These are phyloP conservation scores for Sanderia malayensis DNA, from an alignment of 30 jellyfish, hydroid and myxozoan genomes.

Conservation along the genomic window DNA sequence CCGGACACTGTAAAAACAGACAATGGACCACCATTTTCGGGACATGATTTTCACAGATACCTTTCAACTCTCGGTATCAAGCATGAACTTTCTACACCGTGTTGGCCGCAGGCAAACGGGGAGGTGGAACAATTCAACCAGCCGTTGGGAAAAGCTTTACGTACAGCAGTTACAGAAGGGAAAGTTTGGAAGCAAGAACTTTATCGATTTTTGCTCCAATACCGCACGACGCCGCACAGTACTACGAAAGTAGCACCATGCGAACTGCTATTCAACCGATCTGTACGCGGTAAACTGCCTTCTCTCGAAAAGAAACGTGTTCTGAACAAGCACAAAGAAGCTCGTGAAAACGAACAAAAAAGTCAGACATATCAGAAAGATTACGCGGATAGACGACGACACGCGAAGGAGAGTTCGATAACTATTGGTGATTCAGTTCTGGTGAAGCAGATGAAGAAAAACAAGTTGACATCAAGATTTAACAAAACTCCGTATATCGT, in stretches of 20 bases:
- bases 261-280: constrained; percentile 18
- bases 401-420: constrained; percentile 14
- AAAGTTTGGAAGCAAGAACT: constrained; percentile 60
- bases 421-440: constrained; percentile 22
- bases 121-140: constrained; percentile 24
- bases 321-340: constrained; percentile 29
- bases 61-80: constrained; percentile 6
- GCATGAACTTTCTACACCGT: too few relatives aligned
- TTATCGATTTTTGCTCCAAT: constrained; percentile 47
- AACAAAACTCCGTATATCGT: constrained; percentile 11
- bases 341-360: constrained; percentile 33
- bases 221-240: constrained; percentile 49
- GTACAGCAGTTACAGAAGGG: constrained; percentile 37
- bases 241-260: constrained; percentile 41
- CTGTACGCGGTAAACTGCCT: constrained; percentile 33
- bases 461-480: constrained; percentile 3
- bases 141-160: constrained; percentile 38
- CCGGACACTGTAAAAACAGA: constrained; percentile 11
- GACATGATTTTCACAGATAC: constrained; percentile 7
- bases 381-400: not conserved
- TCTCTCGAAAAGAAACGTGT: constrained; percentile 1
- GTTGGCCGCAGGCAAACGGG: constrained; percentile 56
- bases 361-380: constrained; percentile 32
- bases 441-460: constrained; percentile 3
- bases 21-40: constrained; percentile 26